phyloP scores from a whole-genome alignment of 2,797 vertebrate genomes.

The Centroberyx gerrardi region DNA sequence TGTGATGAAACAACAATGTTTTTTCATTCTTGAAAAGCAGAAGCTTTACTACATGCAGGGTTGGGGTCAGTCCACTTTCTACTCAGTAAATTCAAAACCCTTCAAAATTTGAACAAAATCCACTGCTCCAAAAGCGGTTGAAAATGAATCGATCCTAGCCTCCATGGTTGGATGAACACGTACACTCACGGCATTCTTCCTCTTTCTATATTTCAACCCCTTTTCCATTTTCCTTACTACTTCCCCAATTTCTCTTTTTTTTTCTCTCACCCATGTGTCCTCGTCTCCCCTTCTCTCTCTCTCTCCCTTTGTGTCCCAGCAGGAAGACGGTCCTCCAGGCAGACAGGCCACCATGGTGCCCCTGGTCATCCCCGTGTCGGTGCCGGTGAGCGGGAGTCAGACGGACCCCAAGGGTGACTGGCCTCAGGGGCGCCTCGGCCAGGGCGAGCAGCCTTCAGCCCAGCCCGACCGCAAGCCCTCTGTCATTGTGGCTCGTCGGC shows the following conservation, averaged over 20 bases:
- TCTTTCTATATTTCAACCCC: conserved; percentile 31
- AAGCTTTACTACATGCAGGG: neutral
- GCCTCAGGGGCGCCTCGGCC: conserved; percentile 80
- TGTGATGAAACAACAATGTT: neutral
- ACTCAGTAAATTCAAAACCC: neutral
- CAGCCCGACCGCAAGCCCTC: conserved; percentile 87
- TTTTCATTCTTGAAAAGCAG: neutral
- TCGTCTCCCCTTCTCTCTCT: neutral
- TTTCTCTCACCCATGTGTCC: neutral
- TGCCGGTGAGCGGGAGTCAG: conserved; percentile 86
- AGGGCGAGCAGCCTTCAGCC: conserved; percentile 71
- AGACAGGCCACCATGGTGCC: conserved; percentile 81
- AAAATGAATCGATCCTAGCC: neutral
- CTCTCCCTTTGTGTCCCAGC: conserved; percentile 21
- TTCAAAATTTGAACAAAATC: neutral
- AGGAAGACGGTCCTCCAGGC: conserved; percentile 68
- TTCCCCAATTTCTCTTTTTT: conserved; percentile 19
- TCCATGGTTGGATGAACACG: neutral
- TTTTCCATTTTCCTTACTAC: conserved; percentile 9
- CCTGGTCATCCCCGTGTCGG: conserved; percentile 95
- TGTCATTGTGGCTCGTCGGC: conserved; percentile 91
- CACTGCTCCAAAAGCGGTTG: too few relatives aligned
- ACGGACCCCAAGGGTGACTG: conserved; percentile 79
- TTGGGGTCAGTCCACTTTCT: neutral
- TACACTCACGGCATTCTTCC: conserved; percentile 17